phyloP scores from a whole-genome alignment of 2,888 invertebrate species.

The Beris morrisii region DNA sequence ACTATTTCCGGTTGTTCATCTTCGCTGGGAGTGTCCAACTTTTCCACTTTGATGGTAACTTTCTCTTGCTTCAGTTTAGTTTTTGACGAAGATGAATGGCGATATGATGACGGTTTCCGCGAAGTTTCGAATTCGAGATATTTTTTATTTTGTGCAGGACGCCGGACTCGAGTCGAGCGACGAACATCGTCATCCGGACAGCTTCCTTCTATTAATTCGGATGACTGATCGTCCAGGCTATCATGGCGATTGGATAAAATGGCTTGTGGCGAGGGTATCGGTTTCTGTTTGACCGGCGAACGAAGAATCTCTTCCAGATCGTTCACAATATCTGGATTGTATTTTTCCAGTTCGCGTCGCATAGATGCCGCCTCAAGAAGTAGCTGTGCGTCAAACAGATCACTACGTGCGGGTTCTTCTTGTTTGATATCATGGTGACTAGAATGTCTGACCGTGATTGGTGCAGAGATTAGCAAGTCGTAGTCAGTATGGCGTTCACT shows the following conservation, averaged over 20 bases:
- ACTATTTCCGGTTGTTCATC: background rate
- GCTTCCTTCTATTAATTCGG: conserved; percentile 34
- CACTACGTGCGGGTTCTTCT: conserved; percentile 44
- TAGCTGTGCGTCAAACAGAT: conserved; percentile 52
- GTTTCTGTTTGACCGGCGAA: conserved; percentile 52
- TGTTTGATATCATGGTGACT: conserved; percentile 48
- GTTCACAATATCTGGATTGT: conserved; percentile 52
- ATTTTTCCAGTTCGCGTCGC: conserved; percentile 52
- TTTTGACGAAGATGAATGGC: conserved; percentile 18
- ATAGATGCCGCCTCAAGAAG: conserved; percentile 49
- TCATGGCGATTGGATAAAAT: conserved; percentile 43
- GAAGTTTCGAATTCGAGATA: conserved; percentile 46
- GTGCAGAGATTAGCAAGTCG: conserved; percentile 49
- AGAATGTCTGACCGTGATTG: conserved; percentile 37
- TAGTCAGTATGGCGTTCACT: conserved; percentile 46
- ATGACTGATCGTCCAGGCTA: conserved; percentile 32
- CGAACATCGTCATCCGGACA: conserved; percentile 38
- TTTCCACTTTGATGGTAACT: conserved; percentile 30
- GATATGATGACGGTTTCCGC: conserved; percentile 26
- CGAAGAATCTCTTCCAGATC: conserved; percentile 55
- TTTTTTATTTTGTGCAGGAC: conserved; percentile 45
- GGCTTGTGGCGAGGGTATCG: conserved; percentile 46
- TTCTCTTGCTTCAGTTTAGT: conserved; percentile 33
- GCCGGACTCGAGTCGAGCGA: conserved; percentile 44
- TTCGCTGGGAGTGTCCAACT: conserved; percentile 6